Base-by-base conservation (phyloP, 1,140 invertebrate genomes). In the Monochamus saltuarius region DNA sequence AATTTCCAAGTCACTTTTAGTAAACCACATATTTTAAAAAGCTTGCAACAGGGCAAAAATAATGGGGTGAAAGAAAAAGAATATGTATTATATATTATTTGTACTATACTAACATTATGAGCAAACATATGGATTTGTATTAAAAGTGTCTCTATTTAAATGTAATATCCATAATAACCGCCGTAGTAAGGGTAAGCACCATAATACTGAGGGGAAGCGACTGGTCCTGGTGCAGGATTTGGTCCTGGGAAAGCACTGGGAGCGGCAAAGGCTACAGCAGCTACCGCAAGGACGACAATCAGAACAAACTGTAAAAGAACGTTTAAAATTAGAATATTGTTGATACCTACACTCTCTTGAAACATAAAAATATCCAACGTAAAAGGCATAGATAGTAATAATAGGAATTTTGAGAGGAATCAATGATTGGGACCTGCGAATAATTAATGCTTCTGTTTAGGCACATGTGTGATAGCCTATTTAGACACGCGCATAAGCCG, bases 141-240 rank as follows among this genome's bases (percentile, higher is more conserved):
- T 29, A 6, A 3, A 29, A 29, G 2, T 29, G 2, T 6, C 6
- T 16, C 13, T n/a, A 7, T 47, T 47, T 16, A 47, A 10, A 47
- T 19, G 16, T 47, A 47, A 22, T 47, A 47, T 6, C 13, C 45
- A 10, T 47, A 47, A 19, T 19, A 47, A 8, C 45, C 45, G 11
- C 17, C 10, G 17, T 47, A 47, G 17, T 47, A 47, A 11, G 45
- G 45, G n/a, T 47, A 47, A 16, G 17, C 45, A n/a, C 45, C 45
- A 19, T 47, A 4, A 16, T 1, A 19, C 11, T 47, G 45, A n/a
- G 45, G 45, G 4, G 45, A 16, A 22, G 45, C 45, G 17, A 17
- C 29, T 17, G 45, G 45, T 7, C 17, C 11, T 17, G 45, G 45
- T n/a, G 17, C 11, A 7, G 45, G 45, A 47, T n/a, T 11, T 8